These are phyloP conservation scores for Poliocrania exsul DNA, from an alignment of 2,797 vertebrate species.

Conservation along the genomic window DNA sequence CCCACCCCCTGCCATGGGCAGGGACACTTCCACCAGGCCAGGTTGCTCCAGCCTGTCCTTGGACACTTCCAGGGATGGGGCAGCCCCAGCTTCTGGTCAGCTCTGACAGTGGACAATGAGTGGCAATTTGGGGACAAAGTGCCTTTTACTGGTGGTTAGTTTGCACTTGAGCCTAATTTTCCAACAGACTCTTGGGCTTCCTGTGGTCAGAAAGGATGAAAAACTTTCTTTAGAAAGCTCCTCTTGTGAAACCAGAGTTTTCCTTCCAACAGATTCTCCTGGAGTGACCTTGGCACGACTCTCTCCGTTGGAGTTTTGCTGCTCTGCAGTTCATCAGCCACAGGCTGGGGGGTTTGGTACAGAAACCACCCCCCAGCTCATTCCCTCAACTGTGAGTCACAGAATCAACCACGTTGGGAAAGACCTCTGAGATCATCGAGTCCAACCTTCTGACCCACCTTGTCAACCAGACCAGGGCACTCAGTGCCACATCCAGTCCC, in stretches of 20 bases:
- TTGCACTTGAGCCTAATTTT: background rate
- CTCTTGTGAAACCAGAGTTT: background rate
- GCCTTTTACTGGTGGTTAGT: background rate
- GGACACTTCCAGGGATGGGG: background rate
- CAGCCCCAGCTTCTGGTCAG: background rate
- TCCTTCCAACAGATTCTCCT: background rate
- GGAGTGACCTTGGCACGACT: accelerated
- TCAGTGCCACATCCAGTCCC: background rate
- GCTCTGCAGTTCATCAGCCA: background rate
- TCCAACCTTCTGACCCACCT: background rate
- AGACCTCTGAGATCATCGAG: background rate
- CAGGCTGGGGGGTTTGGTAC: accelerated
- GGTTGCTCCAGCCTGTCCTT: background rate
- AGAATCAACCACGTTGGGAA: background rate
- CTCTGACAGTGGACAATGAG: background rate
- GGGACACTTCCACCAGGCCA: background rate
- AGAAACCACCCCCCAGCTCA: background rate
- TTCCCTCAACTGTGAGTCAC: background rate
- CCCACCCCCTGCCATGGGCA: accelerated
- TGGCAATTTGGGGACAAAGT: background rate
- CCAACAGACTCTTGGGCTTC: background rate
- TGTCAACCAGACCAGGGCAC: background rate
- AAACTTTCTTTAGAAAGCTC: background rate
- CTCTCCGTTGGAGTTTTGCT: background rate
- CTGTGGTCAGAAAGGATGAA: background rate